Evolutionary conservation across 2,797 vertebrate genomes (phyloP), one percentile per base, ranked within the genome.

Genomic region (Carapus acus): DNA sequence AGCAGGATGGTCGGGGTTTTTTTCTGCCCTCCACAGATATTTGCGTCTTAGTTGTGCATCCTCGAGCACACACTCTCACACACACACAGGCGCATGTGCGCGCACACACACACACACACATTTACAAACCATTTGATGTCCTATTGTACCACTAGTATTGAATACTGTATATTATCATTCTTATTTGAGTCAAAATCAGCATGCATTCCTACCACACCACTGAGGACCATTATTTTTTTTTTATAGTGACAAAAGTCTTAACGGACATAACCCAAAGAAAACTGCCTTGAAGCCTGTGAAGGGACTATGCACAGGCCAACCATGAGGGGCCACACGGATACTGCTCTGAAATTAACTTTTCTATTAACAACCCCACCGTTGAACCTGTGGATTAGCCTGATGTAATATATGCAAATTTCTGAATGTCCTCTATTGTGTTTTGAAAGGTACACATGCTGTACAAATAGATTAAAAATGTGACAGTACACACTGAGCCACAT

Each of bases 71-170:
- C 16, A 63, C 43, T 27, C 38, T 48, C 53, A 14, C 7, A 53
- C 50, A 75, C 55, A 76, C 39, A 60, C 40, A 54, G n/a, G n/a
- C 46, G 44, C 54, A 58, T 7, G 50, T 36, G 46, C 20, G 56
- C 17, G 63, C 16, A 63, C 43, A 33, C 38, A 51, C 53, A 14
- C 7, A 53, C 50, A 75, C 55, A 76, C 39, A 60, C 40, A 54
- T 22, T 23, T 58, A 65, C 62, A 71, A 38, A 70, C 43, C 49
- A 47, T 66, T n/a, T 45, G 52, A 65, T 20, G 33, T 74, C 60
- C 67, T 66, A 17, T 71, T 31, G 38, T 80, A 83, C 81, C 81
- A 82, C 78, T 81, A 73, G 75, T 82, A 78, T 81, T 79, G 72
- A 76, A 68, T 75, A 71, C 74, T 81, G 69, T 80, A 66, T 77